phyloP scores from a whole-genome alignment of 2,888 invertebrate genomes.

The Hylaea fasciaria region DNA sequence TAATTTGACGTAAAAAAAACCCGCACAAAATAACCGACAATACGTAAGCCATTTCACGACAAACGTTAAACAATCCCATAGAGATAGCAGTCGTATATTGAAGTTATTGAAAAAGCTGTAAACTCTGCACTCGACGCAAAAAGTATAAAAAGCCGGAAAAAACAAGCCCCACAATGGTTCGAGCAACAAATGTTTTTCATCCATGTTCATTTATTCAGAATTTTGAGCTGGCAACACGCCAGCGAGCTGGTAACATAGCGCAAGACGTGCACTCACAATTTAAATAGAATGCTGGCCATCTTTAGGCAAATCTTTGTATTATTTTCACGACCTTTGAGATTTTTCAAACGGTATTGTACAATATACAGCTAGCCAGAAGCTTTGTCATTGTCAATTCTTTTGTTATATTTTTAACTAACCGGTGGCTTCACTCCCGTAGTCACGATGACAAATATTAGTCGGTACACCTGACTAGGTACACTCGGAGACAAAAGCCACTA shows the following conservation, averaged over 20 bases:
- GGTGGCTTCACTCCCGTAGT: too few species aligned
- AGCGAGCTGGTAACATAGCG: constrained; percentile 49
- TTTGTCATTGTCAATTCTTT: not conserved
- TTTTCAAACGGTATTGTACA: not conserved
- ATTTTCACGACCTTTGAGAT: constrained; percentile 1
- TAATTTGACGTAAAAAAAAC: too few species aligned
- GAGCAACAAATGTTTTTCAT: constrained; percentile 64
- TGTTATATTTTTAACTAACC: not conserved
- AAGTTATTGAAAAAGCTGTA: constrained; percentile 20
- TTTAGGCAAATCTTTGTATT: not conserved
- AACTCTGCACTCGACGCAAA: constrained; percentile 6
- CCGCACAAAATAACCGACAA: too few species aligned
- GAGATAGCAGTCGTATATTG: too few species aligned
- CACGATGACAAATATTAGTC: too few species aligned
- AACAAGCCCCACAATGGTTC: constrained; percentile 46
- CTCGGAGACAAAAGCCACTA: too few species aligned
- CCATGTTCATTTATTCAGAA: constrained; percentile 63
- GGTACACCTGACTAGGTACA: too few species aligned
- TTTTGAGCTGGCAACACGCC: constrained; percentile 53
- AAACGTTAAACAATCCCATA: too few species aligned
- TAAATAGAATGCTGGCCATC: constrained; percentile 39
- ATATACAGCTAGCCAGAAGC: too few species aligned
- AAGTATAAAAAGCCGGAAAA: constrained; percentile 17
- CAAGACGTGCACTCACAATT: constrained; percentile 47
- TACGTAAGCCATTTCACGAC: too few species aligned